Conservation (phyloP, 2,113 vertebrate species). For the Thomomys bottae region DNA sequence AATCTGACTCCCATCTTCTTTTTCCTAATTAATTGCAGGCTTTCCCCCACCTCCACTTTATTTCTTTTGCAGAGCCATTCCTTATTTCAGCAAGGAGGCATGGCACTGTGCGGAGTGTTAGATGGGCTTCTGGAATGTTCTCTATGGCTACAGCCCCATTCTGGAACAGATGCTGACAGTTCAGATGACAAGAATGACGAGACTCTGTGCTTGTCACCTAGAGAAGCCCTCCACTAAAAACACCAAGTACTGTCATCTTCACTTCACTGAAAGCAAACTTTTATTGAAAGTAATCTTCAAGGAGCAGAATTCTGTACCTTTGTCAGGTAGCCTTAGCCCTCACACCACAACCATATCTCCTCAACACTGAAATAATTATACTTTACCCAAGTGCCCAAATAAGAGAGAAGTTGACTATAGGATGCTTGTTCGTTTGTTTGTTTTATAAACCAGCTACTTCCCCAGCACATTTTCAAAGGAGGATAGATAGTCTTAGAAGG, state of each 20-base stretch:
- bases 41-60: conserved; percentile 42
- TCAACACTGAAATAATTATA: conserved; percentile 54
- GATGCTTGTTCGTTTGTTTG: background rate
- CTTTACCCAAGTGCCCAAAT: conserved; percentile 67
- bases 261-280: conserved; percentile 74
- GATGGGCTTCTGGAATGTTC: conserved; percentile 75
- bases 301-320: conserved; percentile 51
- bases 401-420: conserved; percentile 43
- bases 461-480: conserved; percentile 62
- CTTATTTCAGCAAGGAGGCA: conserved; percentile 76
- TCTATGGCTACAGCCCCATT: conserved; percentile 73
- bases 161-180: conserved; percentile 76
- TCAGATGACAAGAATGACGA: conserved; percentile 79
- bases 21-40: conserved; percentile 47
- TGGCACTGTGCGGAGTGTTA: conserved; percentile 35
- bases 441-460: conserved; percentile 29
- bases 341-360: conserved; percentile 54
- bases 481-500: too few relatives aligned
- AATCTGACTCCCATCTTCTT: conserved; percentile 51
- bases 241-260: conserved; percentile 72
- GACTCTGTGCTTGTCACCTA: conserved; percentile 73
- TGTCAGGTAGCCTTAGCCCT: conserved; percentile 22
- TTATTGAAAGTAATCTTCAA: conserved; percentile 58
- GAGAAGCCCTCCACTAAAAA: conserved; percentile 69
- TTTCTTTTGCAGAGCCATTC: conserved; percentile 48